phyloP scores from a whole-genome alignment of 2,888 invertebrate genomes.

The Cheilosia scutellata region DNA sequence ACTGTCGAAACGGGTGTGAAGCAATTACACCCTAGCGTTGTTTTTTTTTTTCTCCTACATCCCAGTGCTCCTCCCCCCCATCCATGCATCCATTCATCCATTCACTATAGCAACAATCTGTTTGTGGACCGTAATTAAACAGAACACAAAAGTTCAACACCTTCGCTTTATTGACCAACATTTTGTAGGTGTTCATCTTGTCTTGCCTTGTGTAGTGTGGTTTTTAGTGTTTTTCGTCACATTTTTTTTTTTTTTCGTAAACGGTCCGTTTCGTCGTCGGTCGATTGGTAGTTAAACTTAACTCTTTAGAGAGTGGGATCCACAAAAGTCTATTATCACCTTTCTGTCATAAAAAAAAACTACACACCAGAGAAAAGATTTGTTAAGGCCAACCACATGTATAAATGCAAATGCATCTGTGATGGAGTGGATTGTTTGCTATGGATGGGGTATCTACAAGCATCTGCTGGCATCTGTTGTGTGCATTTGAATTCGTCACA shows the following conservation, averaged over 20 bases:
- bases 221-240: constrained; percentile 37
- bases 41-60: constrained; percentile 23
- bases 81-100: not conserved
- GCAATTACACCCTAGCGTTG: constrained; percentile 61
- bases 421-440: not conserved
- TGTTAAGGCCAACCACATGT: constrained; percentile 28
- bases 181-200: constrained; percentile 51
- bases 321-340: constrained; percentile 59
- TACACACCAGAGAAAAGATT: constrained; percentile 5
- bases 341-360: constrained; percentile 48
- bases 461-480: constrained; percentile 54
- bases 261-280: constrained; percentile 27
- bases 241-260: constrained; percentile 38
- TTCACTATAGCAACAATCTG: constrained; percentile 42
- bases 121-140: constrained; percentile 70
- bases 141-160: constrained; percentile 75
- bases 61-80: not conserved
- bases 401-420: constrained; percentile 21
- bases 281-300: constrained; percentile 62
- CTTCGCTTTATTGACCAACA: constrained; percentile 75
- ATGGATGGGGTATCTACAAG: constrained; percentile 6
- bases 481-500: constrained; percentile 62
- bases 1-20: constrained; percentile 62
- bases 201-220: constrained; percentile 36
- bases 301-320: constrained; percentile 55